phyloP scores from a whole-genome alignment of 2,888 invertebrate species.

The Chydorus sphaericus region DNA sequence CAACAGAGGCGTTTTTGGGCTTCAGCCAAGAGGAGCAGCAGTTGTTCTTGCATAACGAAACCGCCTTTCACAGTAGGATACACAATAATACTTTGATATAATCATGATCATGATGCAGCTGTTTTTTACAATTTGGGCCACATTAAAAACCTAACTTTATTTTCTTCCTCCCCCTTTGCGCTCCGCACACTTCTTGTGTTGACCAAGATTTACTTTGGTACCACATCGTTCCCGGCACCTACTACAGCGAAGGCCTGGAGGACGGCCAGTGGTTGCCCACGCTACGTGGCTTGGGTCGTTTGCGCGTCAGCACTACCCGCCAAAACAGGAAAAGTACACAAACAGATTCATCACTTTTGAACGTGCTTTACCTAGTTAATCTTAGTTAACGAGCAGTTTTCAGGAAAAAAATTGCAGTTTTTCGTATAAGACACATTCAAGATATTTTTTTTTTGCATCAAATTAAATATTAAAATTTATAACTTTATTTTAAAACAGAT shows the following conservation, averaged over 20 bases:
- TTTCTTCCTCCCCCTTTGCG: neutral
- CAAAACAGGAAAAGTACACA: slow-evolving; percentile 22
- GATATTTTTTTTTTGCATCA: too few species aligned
- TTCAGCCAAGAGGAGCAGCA: slow-evolving; percentile 4
- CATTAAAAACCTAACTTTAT: too few species aligned
- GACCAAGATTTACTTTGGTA: slow-evolving; percentile 18
- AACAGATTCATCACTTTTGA: too few species aligned
- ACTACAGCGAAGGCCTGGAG: slow-evolving; percentile 24
- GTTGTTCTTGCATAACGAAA: slow-evolving; percentile 6
- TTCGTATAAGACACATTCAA: too few species aligned
- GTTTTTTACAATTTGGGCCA: too few species aligned
- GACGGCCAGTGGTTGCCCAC: slow-evolving; percentile 23
- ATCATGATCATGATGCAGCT: neutral
- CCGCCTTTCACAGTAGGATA: slow-evolving; percentile 4
- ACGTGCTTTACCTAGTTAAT: neutral
- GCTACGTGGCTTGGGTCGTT: slow-evolving; percentile 20
- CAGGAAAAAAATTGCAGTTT: too few species aligned
- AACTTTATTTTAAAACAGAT: too few species aligned
- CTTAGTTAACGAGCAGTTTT: neutral
- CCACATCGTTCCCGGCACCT: slow-evolving; percentile 25
- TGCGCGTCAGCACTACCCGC: slow-evolving; percentile 21
- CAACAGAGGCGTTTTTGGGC: slow-evolving; percentile 9
- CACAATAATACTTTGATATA: neutral
- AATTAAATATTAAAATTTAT: too few species aligned
- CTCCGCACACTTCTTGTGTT: neutral